Evolutionary conservation across 53 echinoderm and acorn worm genomes (phyloP).

Genomic region (Antedon mediterranea): DNA sequence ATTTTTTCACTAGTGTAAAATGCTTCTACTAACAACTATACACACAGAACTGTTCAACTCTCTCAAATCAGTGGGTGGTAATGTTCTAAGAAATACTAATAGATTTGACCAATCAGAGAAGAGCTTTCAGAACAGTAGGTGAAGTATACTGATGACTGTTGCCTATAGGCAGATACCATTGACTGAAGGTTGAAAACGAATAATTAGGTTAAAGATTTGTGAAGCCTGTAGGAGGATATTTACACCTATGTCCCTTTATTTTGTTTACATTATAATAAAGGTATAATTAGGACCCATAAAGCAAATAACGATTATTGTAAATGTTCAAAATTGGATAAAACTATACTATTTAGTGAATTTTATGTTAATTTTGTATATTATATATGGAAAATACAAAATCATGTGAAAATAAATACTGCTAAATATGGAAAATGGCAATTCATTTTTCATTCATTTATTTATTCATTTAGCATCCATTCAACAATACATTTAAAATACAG

Average conservation of each 20-base stretch:
- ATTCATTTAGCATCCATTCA: no score
- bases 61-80: not conserved
- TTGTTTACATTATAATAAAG: no score
- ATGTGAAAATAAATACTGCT: no score
- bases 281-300: no score
- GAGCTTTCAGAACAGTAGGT: not conserved
- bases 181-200: not conserved
- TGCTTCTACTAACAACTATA: not conserved
- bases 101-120: not conserved
- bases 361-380: no score
- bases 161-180: not conserved
- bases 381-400: no score
- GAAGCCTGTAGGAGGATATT: not conserved
- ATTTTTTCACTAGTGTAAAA: not conserved
- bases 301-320: no score
- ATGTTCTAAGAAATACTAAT: not conserved
- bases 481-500: no score
- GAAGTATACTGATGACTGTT: not conserved
- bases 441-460: no score
- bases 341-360: no score
- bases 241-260: not conserved
- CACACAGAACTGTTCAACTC: not conserved
- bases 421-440: no score
- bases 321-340: no score
- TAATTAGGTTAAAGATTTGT: not conserved